Evolutionary conservation across 2,888 invertebrate genomes (phyloP).

Genomic region (Mesochorus sp.): DNA sequence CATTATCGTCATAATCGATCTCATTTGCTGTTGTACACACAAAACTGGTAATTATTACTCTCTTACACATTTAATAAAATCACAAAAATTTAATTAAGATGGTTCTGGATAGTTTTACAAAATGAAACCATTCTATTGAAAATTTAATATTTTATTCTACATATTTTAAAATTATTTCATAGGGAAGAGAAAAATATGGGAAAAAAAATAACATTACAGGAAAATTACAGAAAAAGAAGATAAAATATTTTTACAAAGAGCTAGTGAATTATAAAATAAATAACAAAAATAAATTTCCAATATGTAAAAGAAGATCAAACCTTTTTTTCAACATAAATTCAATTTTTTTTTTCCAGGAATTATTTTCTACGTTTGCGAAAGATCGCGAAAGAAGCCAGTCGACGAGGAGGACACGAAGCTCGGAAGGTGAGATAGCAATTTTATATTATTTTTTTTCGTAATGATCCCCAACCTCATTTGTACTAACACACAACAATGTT

Average conservation of each 20-base stretch:
- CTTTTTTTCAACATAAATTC: not conserved
- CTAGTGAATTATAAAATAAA: no score
- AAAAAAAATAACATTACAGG: no score
- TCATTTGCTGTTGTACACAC: slow-evolving; percentile 89
- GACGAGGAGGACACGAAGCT: slow-evolving; percentile 92
- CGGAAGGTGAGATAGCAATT: slow-evolving; percentile 87
- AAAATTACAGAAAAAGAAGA: no score
- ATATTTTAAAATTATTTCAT: no score
- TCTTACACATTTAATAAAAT: not conserved
- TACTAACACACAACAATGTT: slow-evolving; percentile 44
- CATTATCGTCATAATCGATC: slow-evolving; percentile 89
- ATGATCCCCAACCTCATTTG: slow-evolving; percentile 25
- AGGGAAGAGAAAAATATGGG: no score
- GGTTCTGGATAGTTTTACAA: no score
- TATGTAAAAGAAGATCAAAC: not conserved
- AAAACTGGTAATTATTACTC: slow-evolving; percentile 82
- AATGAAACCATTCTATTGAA: no score
- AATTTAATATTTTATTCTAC: no score
- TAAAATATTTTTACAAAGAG: no score
- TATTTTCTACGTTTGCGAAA: slow-evolving; percentile 81
- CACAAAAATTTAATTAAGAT: no score
- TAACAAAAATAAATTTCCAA: no score
- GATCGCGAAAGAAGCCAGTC: slow-evolving; percentile 86
- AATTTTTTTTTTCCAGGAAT: slow-evolving; percentile 75
- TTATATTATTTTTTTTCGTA: slow-evolving; percentile 27